Percentiles rank a stretch among this genome's conserved stretches.
These are phyloP conservation scores for Cettia cetti DNA, from an alignment of 2,113 vertebrate genomes.

Conservation along the genomic window DNA sequence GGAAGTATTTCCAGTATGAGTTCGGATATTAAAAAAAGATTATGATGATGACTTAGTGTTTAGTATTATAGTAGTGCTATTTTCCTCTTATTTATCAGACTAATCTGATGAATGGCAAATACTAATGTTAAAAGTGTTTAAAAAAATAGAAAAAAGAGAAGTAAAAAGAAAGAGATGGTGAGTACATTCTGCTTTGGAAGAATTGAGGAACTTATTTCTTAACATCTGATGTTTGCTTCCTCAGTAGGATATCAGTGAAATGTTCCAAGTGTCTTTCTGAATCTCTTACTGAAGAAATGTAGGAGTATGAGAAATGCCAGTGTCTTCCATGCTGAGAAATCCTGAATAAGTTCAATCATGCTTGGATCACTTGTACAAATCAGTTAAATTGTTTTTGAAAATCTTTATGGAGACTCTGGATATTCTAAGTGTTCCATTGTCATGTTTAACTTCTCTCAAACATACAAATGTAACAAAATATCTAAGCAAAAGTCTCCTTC, in stretches of 20 bases:
- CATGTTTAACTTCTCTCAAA: background rate
- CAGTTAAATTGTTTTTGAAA: background rate
- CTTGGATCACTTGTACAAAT: background rate
- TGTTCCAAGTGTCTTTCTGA: background rate
- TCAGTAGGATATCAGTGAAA: background rate
- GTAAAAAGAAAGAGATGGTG: background rate
- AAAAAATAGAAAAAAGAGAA: background rate
- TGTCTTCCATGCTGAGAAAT: background rate
- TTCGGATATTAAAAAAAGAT: background rate
- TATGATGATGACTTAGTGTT: background rate
- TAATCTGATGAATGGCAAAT: background rate
- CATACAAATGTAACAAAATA: background rate
- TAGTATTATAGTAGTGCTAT: background rate
- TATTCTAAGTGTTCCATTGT: background rate
- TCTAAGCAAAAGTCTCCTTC: background rate
- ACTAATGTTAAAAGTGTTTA: background rate
- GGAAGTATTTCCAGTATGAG: background rate
- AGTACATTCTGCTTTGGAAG: background rate
- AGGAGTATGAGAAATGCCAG: background rate
- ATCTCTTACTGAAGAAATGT: background rate
- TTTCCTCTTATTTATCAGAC: background rate
- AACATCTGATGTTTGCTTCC: background rate
- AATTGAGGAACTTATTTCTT: background rate
- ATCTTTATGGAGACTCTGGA: background rate
- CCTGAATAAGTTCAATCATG: background rate